Base-by-base conservation (phyloP, 2,113 vertebrate genomes). In the Crotophaga sulcirostris region DNA sequence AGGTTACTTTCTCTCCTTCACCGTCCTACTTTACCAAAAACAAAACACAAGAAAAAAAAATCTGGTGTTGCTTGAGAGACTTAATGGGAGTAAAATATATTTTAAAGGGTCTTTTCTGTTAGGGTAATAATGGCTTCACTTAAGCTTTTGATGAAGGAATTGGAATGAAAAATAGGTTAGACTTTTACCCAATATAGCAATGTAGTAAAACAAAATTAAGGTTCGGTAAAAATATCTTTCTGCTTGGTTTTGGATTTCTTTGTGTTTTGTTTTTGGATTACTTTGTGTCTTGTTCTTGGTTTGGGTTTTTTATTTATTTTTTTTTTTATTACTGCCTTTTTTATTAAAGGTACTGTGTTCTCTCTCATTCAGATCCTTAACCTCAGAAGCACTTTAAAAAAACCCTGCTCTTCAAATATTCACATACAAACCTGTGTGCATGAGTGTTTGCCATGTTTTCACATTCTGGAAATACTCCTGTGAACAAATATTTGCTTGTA, bases 401-500 rank as follows among this genome's bases (percentile, higher is more conserved):
- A 42, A 8, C n/a, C n/a, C 31, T 80, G 5, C 16, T 75, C 18
- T 77, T 80, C 55, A 93, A 87, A 84, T 56, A 83, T 16, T 83
- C 33, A 28, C n/a, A 45, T 16, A 56, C 52, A 86, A 78, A 83
- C 47, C 69, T 68, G 31, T 68, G 88, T 58, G 64, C 28, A 52
- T 59, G 73, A 88, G 42, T 7, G 56, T 44, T 75, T 3, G 2
- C 23, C 36, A 62, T n/a, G 45, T 56, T 93, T 94, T 93, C 56
- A 95, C 60, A 54, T 92, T 90, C 94, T 94, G 31, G n/a, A 90
- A 90, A 81, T 74, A 73, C 33, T 78, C 68, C 74, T 63, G 52
- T 87, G 88, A 88, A 72, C 68, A 97, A 93, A 95, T 96, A 90
- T 95, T 95, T 96, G 69, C 90, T 58, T 47, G 29, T 90, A 63